These are phyloP conservation scores for Passer domesticus DNA, from an alignment of 2,113 vertebrate genomes.

Conservation along the genomic window DNA sequence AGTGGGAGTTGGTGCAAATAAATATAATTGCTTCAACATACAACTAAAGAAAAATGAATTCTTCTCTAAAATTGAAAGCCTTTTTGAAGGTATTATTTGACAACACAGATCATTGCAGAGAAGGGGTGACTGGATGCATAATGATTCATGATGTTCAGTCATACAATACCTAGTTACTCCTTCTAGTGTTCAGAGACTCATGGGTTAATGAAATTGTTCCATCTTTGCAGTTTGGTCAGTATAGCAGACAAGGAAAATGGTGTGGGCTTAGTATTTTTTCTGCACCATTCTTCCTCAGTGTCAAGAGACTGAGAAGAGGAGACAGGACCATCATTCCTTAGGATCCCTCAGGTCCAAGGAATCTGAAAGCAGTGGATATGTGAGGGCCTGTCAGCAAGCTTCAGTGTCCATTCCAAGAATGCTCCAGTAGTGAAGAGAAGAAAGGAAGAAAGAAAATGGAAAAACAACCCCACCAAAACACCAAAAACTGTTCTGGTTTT, in stretches of 20 bases:
- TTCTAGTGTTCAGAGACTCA: neutral
- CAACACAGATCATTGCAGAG: neutral
- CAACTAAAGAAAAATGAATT: neutral
- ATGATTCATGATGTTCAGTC: neutral
- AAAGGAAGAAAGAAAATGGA: neutral
- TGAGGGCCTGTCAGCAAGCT: conserved; percentile 26
- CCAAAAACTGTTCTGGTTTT: neutral
- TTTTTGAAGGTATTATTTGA: neutral
- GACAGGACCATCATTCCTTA: conserved; percentile 41
- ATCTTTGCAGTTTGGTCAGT: conserved; percentile 22
- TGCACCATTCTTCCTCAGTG: conserved; percentile 60
- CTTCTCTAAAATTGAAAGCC: neutral
- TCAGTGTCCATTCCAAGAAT: conserved; percentile 1
- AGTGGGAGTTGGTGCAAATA: neutral
- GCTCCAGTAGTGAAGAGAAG: neutral
- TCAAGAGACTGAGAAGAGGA: conserved; percentile 62
- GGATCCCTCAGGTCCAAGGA: conserved; percentile 32
- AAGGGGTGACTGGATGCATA: neutral
- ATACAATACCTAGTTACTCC: neutral
- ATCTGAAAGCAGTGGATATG: conserved; percentile 32
- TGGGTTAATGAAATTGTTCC: conserved; percentile 5
- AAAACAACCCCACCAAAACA: neutral
- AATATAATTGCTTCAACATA: neutral
- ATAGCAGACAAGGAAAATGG: conserved; percentile 8
- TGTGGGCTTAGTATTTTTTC: conserved; percentile 54